phyloP scores from a whole-genome alignment of 2,797 vertebrate species.

The Hephaestus fuliginosus region DNA sequence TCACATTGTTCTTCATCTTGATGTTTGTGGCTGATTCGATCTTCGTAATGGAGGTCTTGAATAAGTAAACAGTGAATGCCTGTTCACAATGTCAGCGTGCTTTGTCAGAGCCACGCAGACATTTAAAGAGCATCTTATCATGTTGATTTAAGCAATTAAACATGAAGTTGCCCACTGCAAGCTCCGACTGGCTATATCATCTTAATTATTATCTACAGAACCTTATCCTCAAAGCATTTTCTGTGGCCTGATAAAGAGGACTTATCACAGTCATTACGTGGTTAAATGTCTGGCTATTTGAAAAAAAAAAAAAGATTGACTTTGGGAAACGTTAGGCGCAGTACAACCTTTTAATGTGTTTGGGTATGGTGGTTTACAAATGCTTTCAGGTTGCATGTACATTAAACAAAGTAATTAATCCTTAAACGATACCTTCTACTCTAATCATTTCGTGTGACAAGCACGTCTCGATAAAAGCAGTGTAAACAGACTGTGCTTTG shows the following conservation, averaged over 20 bases:
- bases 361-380: conserved; percentile 71
- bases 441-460: conserved; percentile 55
- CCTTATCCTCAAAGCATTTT: conserved; percentile 90
- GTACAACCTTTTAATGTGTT: conserved; percentile 79
- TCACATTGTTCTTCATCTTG: conserved; percentile 68
- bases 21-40: conserved; percentile 76
- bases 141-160: conserved; percentile 90
- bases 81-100: conserved; percentile 77
- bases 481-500: conserved; percentile 61
- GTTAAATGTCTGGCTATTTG: conserved; percentile 86
- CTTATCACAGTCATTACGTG: conserved; percentile 86
- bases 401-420: conserved; percentile 79
- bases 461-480: conserved; percentile 53
- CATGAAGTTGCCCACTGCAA: conserved; percentile 86
- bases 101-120: conserved; percentile 80
- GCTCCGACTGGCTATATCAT: conserved; percentile 85
- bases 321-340: conserved; percentile 78
- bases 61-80: conserved; percentile 82
- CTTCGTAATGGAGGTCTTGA: conserved; percentile 79
- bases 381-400: conserved; percentile 72
- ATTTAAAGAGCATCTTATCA: conserved; percentile 88
- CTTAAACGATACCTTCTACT: conserved; percentile 68
- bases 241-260: conserved; percentile 81
- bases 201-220: conserved; percentile 86
- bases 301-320: conserved; percentile 71